These are phyloP conservation scores for Oligia fasciuncula DNA, from an alignment of 2,888 invertebrate species.

Conservation along the genomic window DNA sequence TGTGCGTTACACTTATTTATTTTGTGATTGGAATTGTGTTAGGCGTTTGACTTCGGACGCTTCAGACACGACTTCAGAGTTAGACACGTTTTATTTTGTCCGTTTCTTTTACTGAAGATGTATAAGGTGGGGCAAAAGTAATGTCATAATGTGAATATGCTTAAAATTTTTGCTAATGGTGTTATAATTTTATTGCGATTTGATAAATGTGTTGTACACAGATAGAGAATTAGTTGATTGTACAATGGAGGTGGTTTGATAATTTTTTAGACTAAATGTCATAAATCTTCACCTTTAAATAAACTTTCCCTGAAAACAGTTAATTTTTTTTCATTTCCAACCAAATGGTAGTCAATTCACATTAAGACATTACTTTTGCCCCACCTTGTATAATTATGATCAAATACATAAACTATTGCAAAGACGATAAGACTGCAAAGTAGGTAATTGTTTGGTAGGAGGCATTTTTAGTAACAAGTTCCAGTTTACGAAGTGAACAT, in stretches of 20 bases:
- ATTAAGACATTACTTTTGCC: not conserved
- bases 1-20: constrained; percentile 55
- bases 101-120: not conserved
- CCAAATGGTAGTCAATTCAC: not conserved
- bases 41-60: constrained; percentile 11
- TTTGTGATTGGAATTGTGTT: constrained; percentile 14
- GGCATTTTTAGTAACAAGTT: not conserved
- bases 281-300: too few species aligned
- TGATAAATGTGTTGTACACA: not conserved
- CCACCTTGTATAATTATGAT: not conserved
- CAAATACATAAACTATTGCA: not conserved
- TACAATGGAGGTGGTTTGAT: too few species aligned
- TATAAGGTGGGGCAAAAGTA: not conserved
- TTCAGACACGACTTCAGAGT: too few species aligned
- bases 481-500: not conserved
- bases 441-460: not conserved
- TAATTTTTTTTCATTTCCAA: not conserved
- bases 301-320: too few species aligned
- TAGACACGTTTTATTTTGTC: not conserved
- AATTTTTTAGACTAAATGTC: too few species aligned
- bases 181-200: not conserved
- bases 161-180: not conserved
- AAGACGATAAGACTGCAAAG: not conserved
- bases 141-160: not conserved
- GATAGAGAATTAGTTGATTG: not conserved